Evolutionary conservation across 2,888 invertebrate genomes (phyloP).

Genomic region (Hypena proboscidalis): DNA sequence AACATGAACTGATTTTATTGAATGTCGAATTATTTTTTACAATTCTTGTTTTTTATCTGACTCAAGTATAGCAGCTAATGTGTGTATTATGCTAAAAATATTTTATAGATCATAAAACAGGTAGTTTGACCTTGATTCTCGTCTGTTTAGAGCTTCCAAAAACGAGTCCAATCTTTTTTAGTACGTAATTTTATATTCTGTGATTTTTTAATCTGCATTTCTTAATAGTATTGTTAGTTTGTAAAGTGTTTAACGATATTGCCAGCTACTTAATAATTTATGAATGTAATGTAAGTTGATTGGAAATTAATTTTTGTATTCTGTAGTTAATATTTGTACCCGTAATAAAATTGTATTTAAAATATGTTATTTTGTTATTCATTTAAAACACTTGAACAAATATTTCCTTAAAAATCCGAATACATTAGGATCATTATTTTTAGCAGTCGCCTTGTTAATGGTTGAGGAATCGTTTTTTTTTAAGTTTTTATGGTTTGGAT

Average conservation of each 20-base stretch:
- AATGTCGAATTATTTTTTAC: constrained; percentile 5
- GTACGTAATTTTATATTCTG: constrained; percentile 62
- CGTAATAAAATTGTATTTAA: constrained; percentile 60
- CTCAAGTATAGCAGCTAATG: constrained; percentile 32
- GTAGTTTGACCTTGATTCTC: constrained; percentile 61
- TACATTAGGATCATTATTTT: constrained; percentile 14
- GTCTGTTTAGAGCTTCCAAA: constrained; percentile 57
- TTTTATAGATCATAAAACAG: constrained; percentile 48
- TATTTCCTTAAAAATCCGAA: constrained; percentile 38
- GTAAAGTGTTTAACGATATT: constrained; percentile 54
- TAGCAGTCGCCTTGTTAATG: not conserved
- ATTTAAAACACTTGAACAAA: constrained; percentile 56
- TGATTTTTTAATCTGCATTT: constrained; percentile 59
- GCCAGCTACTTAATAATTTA: constrained; percentile 62
- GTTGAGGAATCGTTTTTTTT: not conserved
- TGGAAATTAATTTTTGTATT: constrained; percentile 56
- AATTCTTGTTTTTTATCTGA: constrained; percentile 8
- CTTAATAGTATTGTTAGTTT: constrained; percentile 63
- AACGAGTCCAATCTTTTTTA: constrained; percentile 34
- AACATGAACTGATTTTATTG: constrained; percentile 28
- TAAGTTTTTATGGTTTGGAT: not conserved
- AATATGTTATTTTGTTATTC: constrained; percentile 71
- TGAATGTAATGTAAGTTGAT: constrained; percentile 51
- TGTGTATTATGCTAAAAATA: constrained; percentile 44
- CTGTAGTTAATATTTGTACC: constrained; percentile 64